Conservation (phyloP, 2,113 vertebrate species). For the Pseudopodoces humilis region DNA sequence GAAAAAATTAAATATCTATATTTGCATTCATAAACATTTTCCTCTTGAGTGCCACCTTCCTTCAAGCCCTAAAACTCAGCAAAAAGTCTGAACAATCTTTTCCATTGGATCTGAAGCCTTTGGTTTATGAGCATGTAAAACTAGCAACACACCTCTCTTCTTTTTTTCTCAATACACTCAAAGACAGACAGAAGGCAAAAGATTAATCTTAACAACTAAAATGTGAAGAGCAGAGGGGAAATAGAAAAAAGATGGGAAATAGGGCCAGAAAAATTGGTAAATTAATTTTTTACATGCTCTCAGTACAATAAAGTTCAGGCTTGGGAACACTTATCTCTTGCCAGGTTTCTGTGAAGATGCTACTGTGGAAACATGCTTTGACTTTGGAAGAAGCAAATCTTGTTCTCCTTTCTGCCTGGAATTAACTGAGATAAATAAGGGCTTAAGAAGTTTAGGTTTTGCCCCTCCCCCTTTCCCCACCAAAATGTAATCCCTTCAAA, state of each 20-base stretch:
- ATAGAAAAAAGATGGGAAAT: not conserved
- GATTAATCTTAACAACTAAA: not conserved
- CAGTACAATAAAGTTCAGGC: not conserved
- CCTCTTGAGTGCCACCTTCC: not conserved
- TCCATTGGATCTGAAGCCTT: not conserved
- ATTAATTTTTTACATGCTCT: not conserved
- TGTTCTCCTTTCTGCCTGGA: not conserved
- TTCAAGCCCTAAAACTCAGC: not conserved
- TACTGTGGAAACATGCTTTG: not conserved
- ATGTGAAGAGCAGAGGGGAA: not conserved
- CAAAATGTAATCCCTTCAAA: not conserved
- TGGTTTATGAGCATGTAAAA: not conserved
- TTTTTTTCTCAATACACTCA: not conserved
- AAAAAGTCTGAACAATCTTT: not conserved
- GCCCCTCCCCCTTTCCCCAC: rapidly evolving
- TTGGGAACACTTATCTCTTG: not conserved
- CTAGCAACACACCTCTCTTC: not conserved
- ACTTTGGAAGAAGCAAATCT: not conserved
- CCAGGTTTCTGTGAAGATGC: not conserved
- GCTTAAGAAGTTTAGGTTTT: not conserved
- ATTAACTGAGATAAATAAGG: not conserved
- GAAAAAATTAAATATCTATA: not conserved
- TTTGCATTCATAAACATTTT: not conserved
- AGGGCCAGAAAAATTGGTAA: not conserved
- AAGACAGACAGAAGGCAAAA: not conserved